Base-by-base conservation (phyloP, 1,140 invertebrate genomes). In the Eupeodes corollae region DNA sequence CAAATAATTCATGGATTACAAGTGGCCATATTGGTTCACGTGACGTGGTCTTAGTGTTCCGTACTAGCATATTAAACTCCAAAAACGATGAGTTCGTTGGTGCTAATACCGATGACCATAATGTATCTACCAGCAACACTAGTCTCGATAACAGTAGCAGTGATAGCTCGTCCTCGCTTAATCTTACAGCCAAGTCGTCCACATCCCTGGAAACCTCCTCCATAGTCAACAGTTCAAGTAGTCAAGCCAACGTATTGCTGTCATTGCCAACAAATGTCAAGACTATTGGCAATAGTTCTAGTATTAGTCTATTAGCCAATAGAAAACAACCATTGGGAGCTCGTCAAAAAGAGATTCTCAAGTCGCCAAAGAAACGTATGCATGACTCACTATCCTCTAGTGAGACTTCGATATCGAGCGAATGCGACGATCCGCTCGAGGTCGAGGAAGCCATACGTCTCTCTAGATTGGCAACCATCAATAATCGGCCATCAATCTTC, bases 11-110 rank as follows among this genome's bases (percentile, higher is more conserved):
- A 49, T 68, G 65, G 65, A 57, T 68, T 46, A 61, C 64, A 6
- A 65, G 62, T 58, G 65, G 65, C 43, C 56, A 55, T 46, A 21
- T 66, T 40, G 64, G 64, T 6, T 64, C 64, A 1, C 58, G 59
- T 8, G 64, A 67, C 42, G 61, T 61, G 13, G 65, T 68, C 33
- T 52, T 68, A 14, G 56, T 67, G 6, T 68, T 68, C 45, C 56
- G 59, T 13, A 62, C 62, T 16, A 60, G 54, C 40, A 58, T 61
- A 34, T 52, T 67, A 47, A 66, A 61, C 50, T 56, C 59, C 14
- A 15, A 59, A 59, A 35, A 56, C 52, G 12, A 51, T 56, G 21
- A 62, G 60, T 31, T 41, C 43, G 12, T 34, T 21, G 2, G 6
- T 18, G 3, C 6, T 6, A 42, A 31, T 9, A 42, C 41, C n/a